Evolutionary conservation across 1,140 invertebrate species (phyloP).

Genomic region (Scaptodrosophila lebanonensis): DNA sequence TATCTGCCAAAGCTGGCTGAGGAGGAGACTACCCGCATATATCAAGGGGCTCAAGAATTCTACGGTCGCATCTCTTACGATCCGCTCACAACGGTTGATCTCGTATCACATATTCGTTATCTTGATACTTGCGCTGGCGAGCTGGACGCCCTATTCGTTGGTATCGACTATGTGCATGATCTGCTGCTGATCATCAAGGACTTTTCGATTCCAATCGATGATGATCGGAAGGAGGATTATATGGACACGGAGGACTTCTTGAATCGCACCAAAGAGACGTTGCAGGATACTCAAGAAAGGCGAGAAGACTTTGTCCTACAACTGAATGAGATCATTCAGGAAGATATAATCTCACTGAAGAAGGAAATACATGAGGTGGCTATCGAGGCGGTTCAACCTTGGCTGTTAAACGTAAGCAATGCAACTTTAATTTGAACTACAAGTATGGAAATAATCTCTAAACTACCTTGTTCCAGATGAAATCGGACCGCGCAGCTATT

Average conservation of each 20-base stretch:
- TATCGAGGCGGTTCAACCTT: slow-evolving; percentile 64
- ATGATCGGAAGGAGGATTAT: slow-evolving; percentile 81
- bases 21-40: slow-evolving; percentile 80
- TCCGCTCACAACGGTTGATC: slow-evolving; percentile 82
- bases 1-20: slow-evolving; percentile 81
- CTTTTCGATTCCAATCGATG: slow-evolving; percentile 82
- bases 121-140: slow-evolving; percentile 81
- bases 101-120: slow-evolving; percentile 84
- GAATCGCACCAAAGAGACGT: slow-evolving; percentile 77
- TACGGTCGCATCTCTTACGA: slow-evolving; percentile 81
- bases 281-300: slow-evolving; percentile 77
- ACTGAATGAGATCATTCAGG: slow-evolving; percentile 79
- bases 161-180: slow-evolving; percentile 84
- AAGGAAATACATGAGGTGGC: slow-evolving; percentile 79
- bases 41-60: slow-evolving; percentile 80
- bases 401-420: slow-evolving; percentile 55
- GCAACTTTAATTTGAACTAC: neutral
- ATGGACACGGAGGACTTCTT: slow-evolving; percentile 79
- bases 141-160: slow-evolving; percentile 82
- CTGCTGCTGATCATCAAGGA: slow-evolving; percentile 85
- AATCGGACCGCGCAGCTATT: slow-evolving; percentile 82
- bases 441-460: neutral
- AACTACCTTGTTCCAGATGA: slow-evolving; percentile 7
- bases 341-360: slow-evolving; percentile 78
- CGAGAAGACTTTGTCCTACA: slow-evolving; percentile 78